phyloP scores from a whole-genome alignment of 1,140 invertebrate species.

The Spodoptera litura region DNA sequence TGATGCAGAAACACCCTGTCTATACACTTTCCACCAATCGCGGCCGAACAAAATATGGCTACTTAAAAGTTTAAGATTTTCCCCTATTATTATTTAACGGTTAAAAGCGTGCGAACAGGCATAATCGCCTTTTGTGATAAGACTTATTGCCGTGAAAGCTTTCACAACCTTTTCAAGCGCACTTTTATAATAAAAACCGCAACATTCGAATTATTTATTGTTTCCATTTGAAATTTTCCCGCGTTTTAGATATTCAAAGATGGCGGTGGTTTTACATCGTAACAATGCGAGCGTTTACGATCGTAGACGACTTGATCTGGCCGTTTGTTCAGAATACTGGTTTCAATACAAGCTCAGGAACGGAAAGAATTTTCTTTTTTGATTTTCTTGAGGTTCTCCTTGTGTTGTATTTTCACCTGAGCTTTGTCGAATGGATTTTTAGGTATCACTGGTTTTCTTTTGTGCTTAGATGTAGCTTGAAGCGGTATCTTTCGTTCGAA shows the following conservation, averaged over 20 bases:
- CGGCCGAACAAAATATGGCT: constrained; percentile 30
- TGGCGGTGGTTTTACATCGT: constrained; percentile 35
- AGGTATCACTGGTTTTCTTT: constrained; percentile 33
- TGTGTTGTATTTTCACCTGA: constrained; percentile 20
- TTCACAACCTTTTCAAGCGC: constrained; percentile 65
- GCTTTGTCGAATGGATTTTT: constrained; percentile 31
- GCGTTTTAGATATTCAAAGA: constrained; percentile 57
- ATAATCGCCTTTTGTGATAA: constrained; percentile 75
- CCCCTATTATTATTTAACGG: constrained; percentile 62
- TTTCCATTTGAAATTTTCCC: constrained; percentile 64
- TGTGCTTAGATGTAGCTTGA: constrained; percentile 2
- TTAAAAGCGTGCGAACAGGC: constrained; percentile 65
- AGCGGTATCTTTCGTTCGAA: constrained; percentile 16
- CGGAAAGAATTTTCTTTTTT: constrained; percentile 37
- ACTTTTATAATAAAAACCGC: constrained; percentile 65
- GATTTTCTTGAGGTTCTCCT: constrained; percentile 22
- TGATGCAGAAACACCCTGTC: background rate
- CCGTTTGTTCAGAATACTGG: constrained; percentile 33
- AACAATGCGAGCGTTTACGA: constrained; percentile 37
- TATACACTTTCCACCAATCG: constrained; percentile 29
- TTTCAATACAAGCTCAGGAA: constrained; percentile 15
- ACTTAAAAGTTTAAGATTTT: constrained; percentile 51
- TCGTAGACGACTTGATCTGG: constrained; percentile 34
- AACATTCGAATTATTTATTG: constrained; percentile 75
- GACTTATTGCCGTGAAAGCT: constrained; percentile 72